Base-by-base conservation (phyloP, 2,797 vertebrate species). In the Notolepis coatsorum region DNA sequence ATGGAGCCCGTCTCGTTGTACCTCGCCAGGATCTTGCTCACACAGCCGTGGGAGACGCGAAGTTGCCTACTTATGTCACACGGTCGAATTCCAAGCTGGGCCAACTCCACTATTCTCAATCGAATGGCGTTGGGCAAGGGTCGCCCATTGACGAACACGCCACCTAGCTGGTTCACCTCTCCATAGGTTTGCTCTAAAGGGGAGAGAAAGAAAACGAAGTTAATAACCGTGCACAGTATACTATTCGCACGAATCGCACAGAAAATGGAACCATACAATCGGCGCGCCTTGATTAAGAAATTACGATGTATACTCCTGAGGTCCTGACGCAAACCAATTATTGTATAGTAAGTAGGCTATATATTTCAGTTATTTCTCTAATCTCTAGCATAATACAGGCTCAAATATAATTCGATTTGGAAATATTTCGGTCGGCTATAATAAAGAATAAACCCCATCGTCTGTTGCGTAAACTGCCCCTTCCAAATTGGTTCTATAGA, bases 1-100 rank as follows among this genome's bases (percentile, higher is more conserved):
- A 99, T 99, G 79, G 97, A 98, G 53, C 97, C 97, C 0, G 97
- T 99, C 90, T 99, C 97, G 87, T 98, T 96, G 94, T 98, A 99
- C 24, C 97, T 92, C 31, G 97, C 97, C 75, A 99, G 72, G 53
- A 99, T 99, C 88, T 99, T 99, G 90, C 96, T 98, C 86, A 99
- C 97, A 79, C 97, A 99, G 84, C 97, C 97, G 74, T 99, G 97
- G 2, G 97, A 98, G 60, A 99, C 97, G 7, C 97, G 92, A 7
- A 99, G 93, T 68, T 99, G 97, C 55, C 97, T 92, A 80, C 97
- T 98, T 68, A 99, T 99, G 84, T 99, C 97, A 82, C 97, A 99
- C 43, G 97, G 97, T 81, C 97, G 88, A 84, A 99, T 99, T 53
- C 97, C 97, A 47, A 99, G 95, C 87, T 99, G 97, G 0, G 97